Base-by-base conservation (phyloP, 1,140 invertebrate genomes). In the Pinna nobilis region DNA sequence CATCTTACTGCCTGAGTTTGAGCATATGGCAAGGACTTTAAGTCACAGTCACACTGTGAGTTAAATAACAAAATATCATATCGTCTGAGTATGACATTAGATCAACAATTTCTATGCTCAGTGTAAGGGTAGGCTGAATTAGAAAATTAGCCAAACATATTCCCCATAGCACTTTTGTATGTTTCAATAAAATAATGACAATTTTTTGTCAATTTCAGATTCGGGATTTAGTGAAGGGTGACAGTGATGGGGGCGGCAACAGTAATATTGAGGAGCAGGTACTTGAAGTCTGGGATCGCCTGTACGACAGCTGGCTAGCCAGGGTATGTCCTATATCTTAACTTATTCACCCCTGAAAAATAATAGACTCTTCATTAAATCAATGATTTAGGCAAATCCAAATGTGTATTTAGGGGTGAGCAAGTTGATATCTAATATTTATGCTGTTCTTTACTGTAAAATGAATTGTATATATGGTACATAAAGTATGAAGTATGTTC, bases 191-290 rank as follows among this genome's bases (percentile, higher is more conserved):
- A n/a, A n/a, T n/a, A n/a, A n/a, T n/a, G n/a, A n/a, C n/a, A n/a
- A n/a, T n/a, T n/a, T n/a, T n/a, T n/a, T n/a, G n/a, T n/a, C n/a
- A n/a, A 3, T 70, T 55, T 0, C 47, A 85, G 83, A 79, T 85
- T 9, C 71, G 76, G 30, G 80, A 85, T 28, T 32, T 82, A 9
- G 74, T 84, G 35, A 72, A 77, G 39, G 74, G 76, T 13, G 47
- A 64, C 50, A 70, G 25, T n/a, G 57, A 37, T 20, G 53, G 72
- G 13, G 94, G 96, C 86, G 96, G 97, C 87, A 94, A 95, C 23
- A 93, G 93, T 49, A 93, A 94, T 75, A 90, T 98, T 23, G 97
- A 99, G 86, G 93, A 94, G 77, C 96, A 98, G 90, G 93, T 98
- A 2, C 90, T 98, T 33, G 95, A 98, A 88, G 90, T 90, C 11